These are phyloP conservation scores for Dinomys branickii DNA, from an alignment of 2,113 vertebrate species.

Conservation along the genomic window DNA sequence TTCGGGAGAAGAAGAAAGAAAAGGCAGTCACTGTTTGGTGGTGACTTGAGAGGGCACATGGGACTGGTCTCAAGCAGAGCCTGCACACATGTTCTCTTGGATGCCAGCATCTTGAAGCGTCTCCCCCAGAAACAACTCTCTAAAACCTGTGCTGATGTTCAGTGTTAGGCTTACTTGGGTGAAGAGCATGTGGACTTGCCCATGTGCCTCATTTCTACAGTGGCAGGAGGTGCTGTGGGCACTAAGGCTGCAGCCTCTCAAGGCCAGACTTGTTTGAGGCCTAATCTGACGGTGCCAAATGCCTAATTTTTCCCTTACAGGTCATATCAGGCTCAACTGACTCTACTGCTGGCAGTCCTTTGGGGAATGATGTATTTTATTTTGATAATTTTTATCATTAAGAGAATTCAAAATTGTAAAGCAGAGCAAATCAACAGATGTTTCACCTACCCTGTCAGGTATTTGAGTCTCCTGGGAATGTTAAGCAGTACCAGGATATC, in stretches of 20 bases:
- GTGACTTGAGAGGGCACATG: accelerated
- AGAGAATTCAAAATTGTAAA: not conserved
- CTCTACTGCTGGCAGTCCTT: not conserved
- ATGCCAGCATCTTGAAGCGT: not conserved
- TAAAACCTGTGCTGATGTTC: too few species aligned
- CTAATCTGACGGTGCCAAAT: accelerated
- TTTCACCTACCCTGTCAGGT: not conserved
- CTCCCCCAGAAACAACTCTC: not conserved
- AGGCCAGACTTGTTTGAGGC: too few species aligned
- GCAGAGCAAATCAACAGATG: not conserved
- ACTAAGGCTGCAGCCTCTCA: not conserved
- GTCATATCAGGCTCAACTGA: not conserved
- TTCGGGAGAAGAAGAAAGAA: not conserved
- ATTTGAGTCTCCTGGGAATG: not conserved
- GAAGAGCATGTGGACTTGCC: not conserved
- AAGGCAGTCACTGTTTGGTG: accelerated
- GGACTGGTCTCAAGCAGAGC: accelerated
- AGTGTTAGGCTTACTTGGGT: accelerated
- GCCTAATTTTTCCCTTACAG: not conserved
- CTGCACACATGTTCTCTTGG: accelerated
- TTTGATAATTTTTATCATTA: not conserved
- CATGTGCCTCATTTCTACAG: too few species aligned
- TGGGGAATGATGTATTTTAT: not conserved
- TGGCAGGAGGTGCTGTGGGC: accelerated
- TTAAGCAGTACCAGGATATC: not conserved